A percentile compares a stretch with the other conserved stretches of the same genome.
phyloP scores from a whole-genome alignment of 2,888 invertebrate species.

The Oscheius sp. region DNA sequence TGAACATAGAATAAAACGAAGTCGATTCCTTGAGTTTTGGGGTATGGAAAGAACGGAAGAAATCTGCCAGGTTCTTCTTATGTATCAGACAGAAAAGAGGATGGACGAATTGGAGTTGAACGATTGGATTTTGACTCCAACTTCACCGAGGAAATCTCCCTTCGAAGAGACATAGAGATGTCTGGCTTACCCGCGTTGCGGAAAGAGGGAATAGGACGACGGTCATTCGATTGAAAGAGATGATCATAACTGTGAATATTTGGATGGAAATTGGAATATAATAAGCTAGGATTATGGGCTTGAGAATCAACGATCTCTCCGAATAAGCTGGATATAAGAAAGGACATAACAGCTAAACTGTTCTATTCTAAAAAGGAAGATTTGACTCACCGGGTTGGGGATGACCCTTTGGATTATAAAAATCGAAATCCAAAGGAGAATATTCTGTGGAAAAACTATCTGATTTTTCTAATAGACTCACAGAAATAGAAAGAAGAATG shows the following conservation, averaged over 20 bases:
- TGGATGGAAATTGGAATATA: slow-evolving; percentile 1
- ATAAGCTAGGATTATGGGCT: neutral
- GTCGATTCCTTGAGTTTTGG: too few relatives aligned
- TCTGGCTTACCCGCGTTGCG: slow-evolving; percentile 3
- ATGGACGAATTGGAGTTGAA: too few relatives aligned
- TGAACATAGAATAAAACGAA: too few relatives aligned
- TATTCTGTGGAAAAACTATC: neutral
- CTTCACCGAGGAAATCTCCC: too few relatives aligned
- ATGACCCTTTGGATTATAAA: slow-evolving; percentile 14
- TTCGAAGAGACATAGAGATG: too few relatives aligned
- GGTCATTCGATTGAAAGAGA: slow-evolving; percentile 15
- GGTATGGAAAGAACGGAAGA: too few relatives aligned
- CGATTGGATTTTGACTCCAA: too few relatives aligned
- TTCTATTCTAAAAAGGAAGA: too few relatives aligned
- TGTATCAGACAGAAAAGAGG: too few relatives aligned
- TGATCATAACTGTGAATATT: slow-evolving; percentile 1
- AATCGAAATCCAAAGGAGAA: slow-evolving; percentile 6
- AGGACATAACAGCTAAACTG: neutral
- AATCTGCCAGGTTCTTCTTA: too few relatives aligned
- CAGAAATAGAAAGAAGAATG: slow-evolving; percentile 10
- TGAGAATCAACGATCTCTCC: neutral
- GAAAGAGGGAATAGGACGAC: neutral
- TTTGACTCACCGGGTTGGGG: neutral
- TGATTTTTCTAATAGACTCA: neutral
- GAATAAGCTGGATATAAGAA: neutral